Evolutionary conservation across 2,888 invertebrate genomes (phyloP).

Genomic region (Melieria picta): DNA sequence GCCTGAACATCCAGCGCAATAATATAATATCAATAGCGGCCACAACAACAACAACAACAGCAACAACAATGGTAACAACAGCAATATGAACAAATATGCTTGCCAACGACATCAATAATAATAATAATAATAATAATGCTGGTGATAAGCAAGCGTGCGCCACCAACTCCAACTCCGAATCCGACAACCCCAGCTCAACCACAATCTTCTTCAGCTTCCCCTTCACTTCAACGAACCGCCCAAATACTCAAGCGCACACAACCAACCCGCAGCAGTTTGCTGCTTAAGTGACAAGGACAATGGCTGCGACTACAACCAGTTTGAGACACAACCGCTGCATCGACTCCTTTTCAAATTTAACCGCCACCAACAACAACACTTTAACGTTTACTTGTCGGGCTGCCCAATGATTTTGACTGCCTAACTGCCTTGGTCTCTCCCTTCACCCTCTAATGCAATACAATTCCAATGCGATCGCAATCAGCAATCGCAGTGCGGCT

Average conservation of each 20-base stretch:
- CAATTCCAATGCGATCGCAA: constrained; percentile 26
- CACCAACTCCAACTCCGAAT: too few species aligned
- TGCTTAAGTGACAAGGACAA: constrained; percentile 8
- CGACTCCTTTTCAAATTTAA: too few species aligned
- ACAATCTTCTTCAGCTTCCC: background rate
- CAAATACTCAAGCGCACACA: background rate
- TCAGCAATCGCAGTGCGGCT: background rate
- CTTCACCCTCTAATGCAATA: too few species aligned
- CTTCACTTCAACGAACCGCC: background rate
- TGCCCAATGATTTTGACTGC: too few species aligned
- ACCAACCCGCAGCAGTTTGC: too few species aligned
- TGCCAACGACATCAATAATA: constrained; percentile 4
- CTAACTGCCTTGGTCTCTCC: too few species aligned
- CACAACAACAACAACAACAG: constrained; percentile 23
- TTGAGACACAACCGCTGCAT: background rate
- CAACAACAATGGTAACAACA: constrained; percentile 3
- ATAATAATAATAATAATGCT: background rate
- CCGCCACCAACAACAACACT: too few species aligned
- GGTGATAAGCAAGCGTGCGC: too few species aligned
- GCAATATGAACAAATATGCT: background rate
- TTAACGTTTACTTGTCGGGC: too few species aligned
- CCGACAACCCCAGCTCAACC: too few species aligned
- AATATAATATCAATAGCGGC: background rate
- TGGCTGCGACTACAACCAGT: constrained; percentile 9
- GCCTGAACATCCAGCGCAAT: too few species aligned